Conservation (phyloP, 92 coral and sea anemone genomes). For the Galaxea fascicularis region DNA sequence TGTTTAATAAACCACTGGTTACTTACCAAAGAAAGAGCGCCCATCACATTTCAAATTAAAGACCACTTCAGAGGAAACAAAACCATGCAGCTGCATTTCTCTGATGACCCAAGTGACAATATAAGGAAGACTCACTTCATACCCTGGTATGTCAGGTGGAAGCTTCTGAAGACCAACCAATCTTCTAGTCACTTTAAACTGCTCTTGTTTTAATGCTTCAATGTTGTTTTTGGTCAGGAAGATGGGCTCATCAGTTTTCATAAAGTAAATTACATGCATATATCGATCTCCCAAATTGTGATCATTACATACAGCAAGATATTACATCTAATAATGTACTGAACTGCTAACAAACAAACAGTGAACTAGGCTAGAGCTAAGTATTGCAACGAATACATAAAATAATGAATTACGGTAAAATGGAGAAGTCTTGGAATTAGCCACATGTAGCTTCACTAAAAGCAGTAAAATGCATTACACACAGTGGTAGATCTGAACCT, state of each 20-base stretch:
- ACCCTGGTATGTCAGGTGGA: conserved; percentile 15
- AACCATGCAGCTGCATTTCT: conserved; percentile 9
- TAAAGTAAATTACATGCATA: background rate
- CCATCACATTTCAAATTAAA: conserved; percentile 23
- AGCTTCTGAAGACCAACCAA: conserved; percentile 18
- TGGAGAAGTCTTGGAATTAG: background rate
- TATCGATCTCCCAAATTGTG: background rate
- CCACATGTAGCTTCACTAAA: conserved; percentile 7
- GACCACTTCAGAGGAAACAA: conserved; percentile 2
- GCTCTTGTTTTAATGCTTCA: conserved; percentile 15
- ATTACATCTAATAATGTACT: background rate
- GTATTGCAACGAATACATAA: background rate
- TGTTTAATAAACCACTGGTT: background rate
- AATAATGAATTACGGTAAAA: background rate
- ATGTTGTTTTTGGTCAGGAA: conserved; percentile 10
- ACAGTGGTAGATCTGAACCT: background rate
- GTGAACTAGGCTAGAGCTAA: background rate
- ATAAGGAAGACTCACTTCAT: conserved; percentile 21
- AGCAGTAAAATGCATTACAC: background rate
- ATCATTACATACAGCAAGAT: background rate
- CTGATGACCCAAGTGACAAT: conserved; percentile 13
- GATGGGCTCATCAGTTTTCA: conserved; percentile 4
- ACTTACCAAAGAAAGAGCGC: conserved; percentile 31
- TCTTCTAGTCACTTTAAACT: conserved; percentile 15
- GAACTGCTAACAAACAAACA: background rate